Evolutionary conservation across 2,888 invertebrate species (phyloP), one percentile per base, ranked within the genome.

Genomic region (Linyphia triangularis): DNA sequence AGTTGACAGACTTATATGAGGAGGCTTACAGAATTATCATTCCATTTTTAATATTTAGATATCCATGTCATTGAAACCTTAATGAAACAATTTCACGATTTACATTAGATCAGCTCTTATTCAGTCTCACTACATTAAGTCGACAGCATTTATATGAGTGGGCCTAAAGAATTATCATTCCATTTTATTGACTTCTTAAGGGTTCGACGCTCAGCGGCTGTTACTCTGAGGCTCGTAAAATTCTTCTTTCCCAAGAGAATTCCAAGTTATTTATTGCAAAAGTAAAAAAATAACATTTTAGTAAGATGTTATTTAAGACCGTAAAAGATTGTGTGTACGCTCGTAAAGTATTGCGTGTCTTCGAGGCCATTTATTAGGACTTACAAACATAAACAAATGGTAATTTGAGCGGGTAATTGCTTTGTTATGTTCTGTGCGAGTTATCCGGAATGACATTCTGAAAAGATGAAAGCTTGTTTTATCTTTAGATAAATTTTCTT

Each of bases 291-390:
- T 37, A 26, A 61, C 61, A 33, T 77, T 61, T 33, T 63, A 24
- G 24, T 40, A 77, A 33, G 37, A 59, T 24, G 61, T 59, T 63
- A 63, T 77, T 77, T 77, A 61, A 26, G 26, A 61, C 61, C 37
- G 63, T 77, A 77, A 77, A 77, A 30, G 24, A 13, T n/a, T 10
- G 77, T 40, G 61, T 24, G 26, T 30, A 0, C 33, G 33, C 51
- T 77, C 63, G 61, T 77, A 77, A 77, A 63, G 63, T 24, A 77
- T 37, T 77, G 63, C 77, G 77, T 77, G 77, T 77, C 77, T 33
- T 16, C 22, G 22, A 61, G 40, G 22, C 24, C 61, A 24, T 77
- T 63, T 37, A 51, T 51, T 59, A 63, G 63, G 77, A 22, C 40
- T 63, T 33, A 37, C 33, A 63, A 37, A 77, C 37, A 77, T 77